Base-by-base conservation (phyloP, 1,140 invertebrate genomes). In the Steinernema feltiae region DNA sequence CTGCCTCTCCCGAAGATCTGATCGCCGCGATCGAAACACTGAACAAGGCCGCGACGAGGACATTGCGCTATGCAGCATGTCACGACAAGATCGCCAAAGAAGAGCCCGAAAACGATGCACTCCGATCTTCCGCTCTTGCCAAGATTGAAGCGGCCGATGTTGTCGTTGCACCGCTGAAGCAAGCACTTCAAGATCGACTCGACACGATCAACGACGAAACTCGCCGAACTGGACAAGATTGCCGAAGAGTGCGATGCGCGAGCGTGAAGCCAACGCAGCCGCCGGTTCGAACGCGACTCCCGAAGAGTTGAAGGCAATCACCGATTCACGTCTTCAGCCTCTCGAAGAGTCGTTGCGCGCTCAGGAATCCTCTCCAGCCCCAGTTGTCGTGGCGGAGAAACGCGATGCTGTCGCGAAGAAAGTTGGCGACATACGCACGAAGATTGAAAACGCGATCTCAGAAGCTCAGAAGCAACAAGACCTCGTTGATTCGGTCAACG, bases 181-280 rank as follows among this genome's bases (percentile, higher is more conserved):
- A 76, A 32, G 69, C 71, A 21, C 30, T 35, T 27, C 31, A 75
- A 15, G 76, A 74, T 15, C 76, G 73, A 41, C 71, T 77, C n/a
- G 32, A 27, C 21, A 41, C 53, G 53, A n/a, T 77, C 31, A 69
- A 75, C 76, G 46, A 73, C 17, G 75, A 76, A n/a, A 32, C 29
- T 76, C 18, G 31, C 31, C 15, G 18, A 76, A 29, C 70, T 70
- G 24, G 32, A 18, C 17, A 41, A 76, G 53, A 63, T 63, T 21
- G 3, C 53, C 12, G 53, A 27, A 12, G 53, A 63, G 24, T 63
- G 53, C 53, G 24, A 63, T 63, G 15, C 7, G 7, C 53, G 53
- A 63, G 24, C 53, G 53, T 27, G 53, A 63, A 12, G 53, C 24
- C 7, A 27, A 63, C 24, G 12, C 24, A 21, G 53, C 53, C 2